Percentiles rank a stretch among this genome's conserved stretches.
Evolutionary conservation across 2,113 vertebrate genomes (phyloP).

Genomic region (Meriones unguiculatus): DNA sequence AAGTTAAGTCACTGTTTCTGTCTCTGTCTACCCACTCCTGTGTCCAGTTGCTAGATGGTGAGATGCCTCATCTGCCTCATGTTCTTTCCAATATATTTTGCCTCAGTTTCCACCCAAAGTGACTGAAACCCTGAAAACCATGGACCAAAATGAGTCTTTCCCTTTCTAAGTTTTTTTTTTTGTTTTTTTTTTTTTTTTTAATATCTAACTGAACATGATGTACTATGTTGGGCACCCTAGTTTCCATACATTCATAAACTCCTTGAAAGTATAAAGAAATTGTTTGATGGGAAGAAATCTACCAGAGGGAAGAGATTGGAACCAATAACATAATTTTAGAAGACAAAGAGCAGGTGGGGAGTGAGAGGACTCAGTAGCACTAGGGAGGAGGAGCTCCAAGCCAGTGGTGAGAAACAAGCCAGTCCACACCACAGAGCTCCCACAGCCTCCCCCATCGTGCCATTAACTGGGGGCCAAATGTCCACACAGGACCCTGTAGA

Average conservation of each 20-base stretch:
- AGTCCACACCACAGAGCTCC: background rate
- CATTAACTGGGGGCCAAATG: background rate
- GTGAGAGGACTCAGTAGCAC: no score
- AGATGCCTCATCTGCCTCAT: background rate
- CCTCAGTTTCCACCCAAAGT: background rate
- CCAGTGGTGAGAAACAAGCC: background rate
- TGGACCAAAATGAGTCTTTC: background rate
- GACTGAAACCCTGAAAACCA: background rate
- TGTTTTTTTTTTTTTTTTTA: background rate
- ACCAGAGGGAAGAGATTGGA: background rate
- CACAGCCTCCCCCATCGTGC: background rate
- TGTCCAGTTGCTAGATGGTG: background rate
- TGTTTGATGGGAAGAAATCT: background rate
- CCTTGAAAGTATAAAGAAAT: background rate
- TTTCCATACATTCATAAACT: background rate
- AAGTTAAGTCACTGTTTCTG: background rate
- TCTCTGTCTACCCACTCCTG: background rate
- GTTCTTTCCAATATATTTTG: background rate
- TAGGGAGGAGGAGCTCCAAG: no score
- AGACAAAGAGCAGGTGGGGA: background rate
- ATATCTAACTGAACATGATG: background rate
- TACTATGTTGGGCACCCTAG: background rate
- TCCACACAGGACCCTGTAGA: background rate
- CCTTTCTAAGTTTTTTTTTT: background rate
- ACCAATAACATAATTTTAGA: background rate